Percentiles rank a stretch among this genome's conserved stretches.
phyloP scores from a whole-genome alignment of 2,888 invertebrate species.

The Agrochola macilenta region DNA sequence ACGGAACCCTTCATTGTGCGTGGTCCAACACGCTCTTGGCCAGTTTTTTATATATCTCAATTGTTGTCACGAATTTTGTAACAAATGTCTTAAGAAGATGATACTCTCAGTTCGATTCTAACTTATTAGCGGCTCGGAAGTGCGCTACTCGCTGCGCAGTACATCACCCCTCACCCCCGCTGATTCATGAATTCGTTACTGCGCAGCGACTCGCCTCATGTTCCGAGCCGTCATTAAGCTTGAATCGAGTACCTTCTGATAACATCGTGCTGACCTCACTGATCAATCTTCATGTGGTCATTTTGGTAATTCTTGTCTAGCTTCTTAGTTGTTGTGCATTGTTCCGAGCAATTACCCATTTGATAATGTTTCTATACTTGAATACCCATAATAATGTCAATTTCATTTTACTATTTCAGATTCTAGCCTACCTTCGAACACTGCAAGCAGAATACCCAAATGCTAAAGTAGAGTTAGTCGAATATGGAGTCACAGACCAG shows the following conservation, averaged over 20 bases:
- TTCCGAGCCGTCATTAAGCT: too few species aligned
- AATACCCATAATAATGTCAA: background rate
- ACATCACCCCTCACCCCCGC: too few species aligned
- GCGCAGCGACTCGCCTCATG: too few species aligned
- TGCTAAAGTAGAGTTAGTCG: constrained; percentile 71
- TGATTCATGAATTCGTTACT: too few species aligned
- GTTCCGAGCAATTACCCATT: background rate
- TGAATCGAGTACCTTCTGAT: too few species aligned
- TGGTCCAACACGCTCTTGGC: too few species aligned
- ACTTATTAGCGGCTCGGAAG: too few species aligned
- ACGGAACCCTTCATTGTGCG: too few species aligned
- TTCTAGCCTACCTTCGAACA: constrained; percentile 73
- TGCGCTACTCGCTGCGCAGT: too few species aligned
- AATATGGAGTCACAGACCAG: constrained; percentile 77
- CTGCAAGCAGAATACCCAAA: constrained; percentile 70
- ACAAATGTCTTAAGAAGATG: background rate
- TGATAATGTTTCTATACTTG: background rate
- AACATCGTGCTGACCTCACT: background rate
- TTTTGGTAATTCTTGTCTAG: background rate
- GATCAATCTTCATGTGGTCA: background rate
- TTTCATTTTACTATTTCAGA: constrained; percentile 72
- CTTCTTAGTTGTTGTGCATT: background rate
- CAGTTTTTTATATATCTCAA: background rate
- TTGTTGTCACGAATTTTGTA: background rate
- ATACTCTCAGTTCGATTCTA: background rate